phyloP scores from a whole-genome alignment of 2,888 invertebrate genomes.

The Pheosia gnoma region DNA sequence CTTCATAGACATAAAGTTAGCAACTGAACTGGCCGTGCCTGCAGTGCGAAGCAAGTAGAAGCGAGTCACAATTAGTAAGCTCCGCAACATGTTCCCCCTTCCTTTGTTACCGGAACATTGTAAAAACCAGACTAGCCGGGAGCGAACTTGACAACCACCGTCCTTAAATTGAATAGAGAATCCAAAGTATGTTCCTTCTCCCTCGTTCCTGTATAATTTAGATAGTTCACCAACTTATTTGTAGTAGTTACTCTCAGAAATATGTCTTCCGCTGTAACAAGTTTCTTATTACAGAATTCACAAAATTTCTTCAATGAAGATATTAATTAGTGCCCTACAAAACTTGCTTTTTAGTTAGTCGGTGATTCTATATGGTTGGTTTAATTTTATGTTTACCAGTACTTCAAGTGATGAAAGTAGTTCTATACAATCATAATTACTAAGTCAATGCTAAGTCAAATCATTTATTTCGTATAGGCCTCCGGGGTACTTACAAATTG shows the following conservation, averaged over 20 bases:
- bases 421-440: no score
- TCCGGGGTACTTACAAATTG: no score
- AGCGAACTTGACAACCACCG: not conserved
- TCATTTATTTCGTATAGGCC: no score
- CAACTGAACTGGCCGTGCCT: no score
- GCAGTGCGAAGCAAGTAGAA: not conserved
- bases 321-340: not conserved
- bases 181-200: slow-evolving; percentile 5
- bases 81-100: not conserved
- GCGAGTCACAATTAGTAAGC: not conserved
- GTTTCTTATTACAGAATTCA: not conserved
- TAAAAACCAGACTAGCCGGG: not conserved
- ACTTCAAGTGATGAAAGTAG: no score
- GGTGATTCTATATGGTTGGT: no score
- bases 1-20: no score
- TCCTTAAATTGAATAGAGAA: slow-evolving; percentile 16
- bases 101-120: not conserved
- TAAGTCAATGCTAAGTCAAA: no score
- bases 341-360: not conserved
- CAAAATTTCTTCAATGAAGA: not conserved
- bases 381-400: no score
- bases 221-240: slow-evolving; percentile 1
- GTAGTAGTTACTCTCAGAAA: not conserved
- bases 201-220: not conserved
- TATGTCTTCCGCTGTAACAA: not conserved